phyloP scores from a whole-genome alignment of 1,140 invertebrate species.

The Lordiphosa collinella region DNA sequence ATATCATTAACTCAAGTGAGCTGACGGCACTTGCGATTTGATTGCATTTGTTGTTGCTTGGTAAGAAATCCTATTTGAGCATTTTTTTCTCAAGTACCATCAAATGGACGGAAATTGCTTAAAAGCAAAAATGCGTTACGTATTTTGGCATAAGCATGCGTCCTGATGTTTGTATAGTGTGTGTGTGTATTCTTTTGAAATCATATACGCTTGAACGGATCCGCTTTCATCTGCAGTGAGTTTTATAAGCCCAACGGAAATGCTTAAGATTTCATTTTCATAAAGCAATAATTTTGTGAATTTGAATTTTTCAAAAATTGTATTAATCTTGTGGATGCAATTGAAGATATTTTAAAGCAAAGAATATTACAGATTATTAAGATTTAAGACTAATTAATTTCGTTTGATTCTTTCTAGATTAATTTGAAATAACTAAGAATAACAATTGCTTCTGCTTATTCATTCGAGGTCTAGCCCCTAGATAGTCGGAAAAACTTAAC shows the following conservation, averaged over 20 bases:
- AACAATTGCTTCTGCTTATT: too few relatives aligned
- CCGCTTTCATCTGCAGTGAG: conserved; percentile 2
- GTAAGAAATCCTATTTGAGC: conserved; percentile 52
- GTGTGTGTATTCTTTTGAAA: conserved; percentile 1
- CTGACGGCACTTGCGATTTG: conserved; percentile 63
- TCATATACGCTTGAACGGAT: conserved; percentile 6
- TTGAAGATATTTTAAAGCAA: too few relatives aligned
- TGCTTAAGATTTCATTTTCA: background rate
- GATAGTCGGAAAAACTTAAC: too few relatives aligned
- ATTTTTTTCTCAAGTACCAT: conserved; percentile 30
- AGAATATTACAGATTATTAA: too few relatives aligned
- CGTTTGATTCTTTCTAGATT: too few relatives aligned
- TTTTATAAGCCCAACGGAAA: conserved; percentile 4
- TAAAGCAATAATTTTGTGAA: too few relatives aligned
- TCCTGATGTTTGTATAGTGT: background rate
- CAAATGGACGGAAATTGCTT: conserved; percentile 61
- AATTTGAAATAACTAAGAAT: too few relatives aligned
- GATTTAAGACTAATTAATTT: too few relatives aligned
- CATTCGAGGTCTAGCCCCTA: too few relatives aligned
- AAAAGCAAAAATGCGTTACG: conserved; percentile 56
- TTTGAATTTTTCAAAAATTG: too few relatives aligned
- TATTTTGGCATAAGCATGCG: conserved; percentile 18
- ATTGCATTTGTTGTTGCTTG: conserved; percentile 48
- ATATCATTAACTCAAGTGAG: conserved; percentile 69
- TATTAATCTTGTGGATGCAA: too few relatives aligned